A percentile compares a stretch with the other conserved stretches of the same genome.
phyloP scores from a whole-genome alignment of 2,113 vertebrate genomes.

The Proterorhinus semilunaris region DNA sequence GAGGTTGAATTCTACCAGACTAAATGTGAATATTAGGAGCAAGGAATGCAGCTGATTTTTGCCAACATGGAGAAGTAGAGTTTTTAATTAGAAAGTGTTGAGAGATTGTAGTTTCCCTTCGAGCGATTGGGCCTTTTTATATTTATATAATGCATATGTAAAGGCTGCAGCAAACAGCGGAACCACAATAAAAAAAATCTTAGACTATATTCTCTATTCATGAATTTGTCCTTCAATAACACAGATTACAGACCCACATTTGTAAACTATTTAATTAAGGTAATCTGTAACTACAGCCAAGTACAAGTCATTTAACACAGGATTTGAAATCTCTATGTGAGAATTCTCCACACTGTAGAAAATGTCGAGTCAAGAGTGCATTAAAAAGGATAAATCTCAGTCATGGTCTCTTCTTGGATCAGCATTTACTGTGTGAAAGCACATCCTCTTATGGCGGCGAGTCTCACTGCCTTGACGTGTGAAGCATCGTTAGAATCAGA shows the following conservation, averaged over 20 bases:
- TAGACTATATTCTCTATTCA: no score
- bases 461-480: slow-evolving; percentile 60
- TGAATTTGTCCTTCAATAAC: no score
- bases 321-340: background rate
- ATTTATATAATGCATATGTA: slow-evolving; percentile 71
- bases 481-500: slow-evolving; percentile 68
- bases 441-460: slow-evolving; percentile 49
- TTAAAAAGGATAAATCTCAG: slow-evolving; percentile 43
- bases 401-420: slow-evolving; percentile 33
- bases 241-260: no score
- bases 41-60: slow-evolving; percentile 49
- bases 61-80: slow-evolving; percentile 45
- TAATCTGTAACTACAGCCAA: no score
- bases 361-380: slow-evolving; percentile 41
- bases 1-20: slow-evolving; percentile 24
- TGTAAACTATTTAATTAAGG: no score
- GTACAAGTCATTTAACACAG: background rate
- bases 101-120: slow-evolving; percentile 68
- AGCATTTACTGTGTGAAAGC: slow-evolving; percentile 55
- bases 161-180: slow-evolving; percentile 62
- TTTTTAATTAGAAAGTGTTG: slow-evolving; percentile 70
- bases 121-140: slow-evolving; percentile 64
- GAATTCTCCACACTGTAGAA: slow-evolving; percentile 30
- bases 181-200: slow-evolving; percentile 39
- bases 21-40: slow-evolving; percentile 44